phyloP scores from a whole-genome alignment of 1,140 invertebrate genomes.

The Tetramorium parvispinum region DNA sequence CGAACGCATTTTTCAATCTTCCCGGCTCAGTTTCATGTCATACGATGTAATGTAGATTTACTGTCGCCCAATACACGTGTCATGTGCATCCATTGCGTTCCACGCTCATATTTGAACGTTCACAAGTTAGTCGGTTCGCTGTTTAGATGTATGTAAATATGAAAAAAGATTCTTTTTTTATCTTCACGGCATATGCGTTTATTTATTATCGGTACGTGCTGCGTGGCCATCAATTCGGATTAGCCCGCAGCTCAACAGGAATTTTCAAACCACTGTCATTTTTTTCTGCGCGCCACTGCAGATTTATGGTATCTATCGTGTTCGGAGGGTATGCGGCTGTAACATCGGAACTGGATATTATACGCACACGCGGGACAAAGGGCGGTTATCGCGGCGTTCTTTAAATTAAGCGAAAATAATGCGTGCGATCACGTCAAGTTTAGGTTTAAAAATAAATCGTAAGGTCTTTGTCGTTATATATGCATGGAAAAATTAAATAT shows the following conservation, averaged over 20 bases:
- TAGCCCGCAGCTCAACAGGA: conserved; percentile 61
- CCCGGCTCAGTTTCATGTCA: neutral
- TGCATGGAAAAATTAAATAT: neutral
- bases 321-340: conserved; percentile 1
- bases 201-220: conserved; percentile 66
- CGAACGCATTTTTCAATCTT: neutral
- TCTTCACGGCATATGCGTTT: conserved; percentile 56
- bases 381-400: neutral
- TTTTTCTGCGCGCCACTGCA: conserved; percentile 54
- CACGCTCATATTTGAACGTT: conserved; percentile 27
- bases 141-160: neutral
- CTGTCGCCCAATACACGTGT: neutral
- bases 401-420: neutral
- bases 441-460: neutral
- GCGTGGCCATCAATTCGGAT: conserved; percentile 70
- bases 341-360: conserved; percentile 15
- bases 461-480: neutral
- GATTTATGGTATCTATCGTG: conserved; percentile 22
- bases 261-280: conserved; percentile 68
- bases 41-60: neutral
- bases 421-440: neutral
- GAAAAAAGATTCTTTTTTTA: neutral
- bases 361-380: conserved; percentile 1
- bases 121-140: conserved; percentile 45
- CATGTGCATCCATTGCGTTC: neutral